Base-by-base conservation (phyloP, 2,888 invertebrate genomes). In the Neelides folsomi region DNA sequence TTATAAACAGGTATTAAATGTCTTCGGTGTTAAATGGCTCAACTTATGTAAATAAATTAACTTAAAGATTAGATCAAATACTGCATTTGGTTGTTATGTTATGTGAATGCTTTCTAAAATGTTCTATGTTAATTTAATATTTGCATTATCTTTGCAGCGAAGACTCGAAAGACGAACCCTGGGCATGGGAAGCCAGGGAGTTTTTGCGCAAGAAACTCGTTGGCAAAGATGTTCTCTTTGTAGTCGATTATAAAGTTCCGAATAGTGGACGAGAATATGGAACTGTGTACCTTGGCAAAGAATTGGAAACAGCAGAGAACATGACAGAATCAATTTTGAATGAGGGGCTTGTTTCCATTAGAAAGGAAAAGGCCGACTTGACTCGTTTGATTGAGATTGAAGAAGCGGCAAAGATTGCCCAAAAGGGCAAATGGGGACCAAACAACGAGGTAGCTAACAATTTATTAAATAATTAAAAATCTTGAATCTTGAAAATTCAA, bases 151-250 rank as follows among this genome's bases (percentile, higher is more conserved):
- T n/a, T 13, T 49, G 77, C 70, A 76, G 78, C 40, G 77, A 77
- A 42, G 83, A 83, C 66, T 78, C 79, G 10, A 83, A 81, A 69
- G 90, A 90, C 69, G 88, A 97, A 72, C 88, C 95, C 1, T 97
- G 78, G 75, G 95, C 94, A 0, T 98, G 95, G 94, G 95, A 97
- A 69, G 88, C 95, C 1, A 80, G 97, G 51, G 97, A 98, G 73
- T 95, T 83, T 68, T 75, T 98, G 46, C 79, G 97, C 37, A 88
- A 89, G 68, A 89, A 88, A 70, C 72, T 97, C 36, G 81, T 98
- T 66, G 93, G 93, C 2, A 84, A 88, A 69, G 85, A 88, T 66
- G 87, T 98, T 0, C 77, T 79, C 13, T 94, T 92, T 68, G 82
- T 80, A 37, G 69, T 74, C 44, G 93, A 94, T 53, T 75, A 75